These are phyloP conservation scores for Drosophila eohydei DNA, from an alignment of 2,888 invertebrate genomes.

Conservation along the genomic window DNA sequence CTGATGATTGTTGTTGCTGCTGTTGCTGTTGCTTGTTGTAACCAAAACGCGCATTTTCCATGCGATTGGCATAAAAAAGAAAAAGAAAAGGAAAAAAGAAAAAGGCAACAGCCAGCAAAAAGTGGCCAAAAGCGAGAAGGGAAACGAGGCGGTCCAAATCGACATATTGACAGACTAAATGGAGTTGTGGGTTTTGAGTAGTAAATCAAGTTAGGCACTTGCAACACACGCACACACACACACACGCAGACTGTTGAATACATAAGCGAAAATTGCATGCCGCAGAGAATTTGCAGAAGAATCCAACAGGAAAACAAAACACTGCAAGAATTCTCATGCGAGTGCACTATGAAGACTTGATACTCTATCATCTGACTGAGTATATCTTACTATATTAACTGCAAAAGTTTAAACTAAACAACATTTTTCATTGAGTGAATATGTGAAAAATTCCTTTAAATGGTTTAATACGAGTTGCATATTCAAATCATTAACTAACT, in stretches of 20 bases:
- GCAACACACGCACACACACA: slow-evolving; percentile 41
- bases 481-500: neutral
- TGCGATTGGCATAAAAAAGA: slow-evolving; percentile 53
- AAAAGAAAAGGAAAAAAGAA: slow-evolving; percentile 26
- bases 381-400: neutral
- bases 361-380: slow-evolving; percentile 15
- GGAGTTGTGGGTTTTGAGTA: slow-evolving; percentile 81
- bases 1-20: slow-evolving; percentile 28
- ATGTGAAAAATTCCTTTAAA: too few relatives aligned
- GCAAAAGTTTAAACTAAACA: neutral
- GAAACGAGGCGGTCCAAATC: slow-evolving; percentile 66
- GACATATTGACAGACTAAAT: slow-evolving; percentile 81
- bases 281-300: slow-evolving; percentile 61
- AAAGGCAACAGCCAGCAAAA: slow-evolving; percentile 17
- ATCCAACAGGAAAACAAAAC: slow-evolving; percentile 26
- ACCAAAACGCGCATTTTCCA: slow-evolving; percentile 77
- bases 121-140: slow-evolving; percentile 34
- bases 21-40: slow-evolving; percentile 56
- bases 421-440: too few relatives aligned
- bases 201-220: slow-evolving; percentile 79
- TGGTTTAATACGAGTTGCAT: neutral
- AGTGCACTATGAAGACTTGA: neutral
- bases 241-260: slow-evolving; percentile 49
- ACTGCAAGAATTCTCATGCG: slow-evolving; percentile 5
- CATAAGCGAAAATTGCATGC: slow-evolving; percentile 70